Conservation (phyloP, 2,888 invertebrate species). For the Nomada fabriciana region DNA sequence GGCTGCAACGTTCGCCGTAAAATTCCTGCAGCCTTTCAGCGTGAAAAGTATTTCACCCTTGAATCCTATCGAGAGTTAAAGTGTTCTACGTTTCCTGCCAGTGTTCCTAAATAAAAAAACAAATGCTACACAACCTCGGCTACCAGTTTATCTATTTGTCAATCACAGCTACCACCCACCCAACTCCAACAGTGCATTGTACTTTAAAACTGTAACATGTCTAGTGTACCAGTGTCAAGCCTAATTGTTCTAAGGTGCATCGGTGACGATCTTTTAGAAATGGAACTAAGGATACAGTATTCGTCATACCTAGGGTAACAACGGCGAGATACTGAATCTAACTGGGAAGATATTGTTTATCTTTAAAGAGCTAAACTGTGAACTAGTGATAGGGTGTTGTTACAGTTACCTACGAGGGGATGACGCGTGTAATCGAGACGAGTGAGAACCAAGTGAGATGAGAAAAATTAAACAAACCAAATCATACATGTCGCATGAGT, state of each 20-base stretch:
- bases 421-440: neutral
- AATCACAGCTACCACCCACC: neutral
- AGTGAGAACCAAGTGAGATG: conserved; percentile 47
- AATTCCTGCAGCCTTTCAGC: neutral
- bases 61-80: conserved; percentile 12
- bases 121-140: neutral
- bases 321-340: too few species aligned
- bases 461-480: conserved; percentile 79
- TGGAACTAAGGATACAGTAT: too few species aligned
- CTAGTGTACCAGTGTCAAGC: conserved; percentile 5
- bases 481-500: conserved; percentile 89
- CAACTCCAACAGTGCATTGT: conserved; percentile 26
- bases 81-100: neutral
- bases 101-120: too few species aligned
- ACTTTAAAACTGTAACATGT: neutral
- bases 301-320: too few species aligned
- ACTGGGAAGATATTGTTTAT: too few species aligned
- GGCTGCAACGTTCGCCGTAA: neutral
- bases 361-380: neutral
- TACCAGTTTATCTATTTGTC: neutral
- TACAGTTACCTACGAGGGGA: conserved; percentile 28
- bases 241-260: conserved; percentile 11
- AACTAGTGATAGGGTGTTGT: neutral
- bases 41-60: neutral
- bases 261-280: neutral